Evolutionary conservation across 2,888 invertebrate species (phyloP).

Genomic region (Megalurothrips usitatus): DNA sequence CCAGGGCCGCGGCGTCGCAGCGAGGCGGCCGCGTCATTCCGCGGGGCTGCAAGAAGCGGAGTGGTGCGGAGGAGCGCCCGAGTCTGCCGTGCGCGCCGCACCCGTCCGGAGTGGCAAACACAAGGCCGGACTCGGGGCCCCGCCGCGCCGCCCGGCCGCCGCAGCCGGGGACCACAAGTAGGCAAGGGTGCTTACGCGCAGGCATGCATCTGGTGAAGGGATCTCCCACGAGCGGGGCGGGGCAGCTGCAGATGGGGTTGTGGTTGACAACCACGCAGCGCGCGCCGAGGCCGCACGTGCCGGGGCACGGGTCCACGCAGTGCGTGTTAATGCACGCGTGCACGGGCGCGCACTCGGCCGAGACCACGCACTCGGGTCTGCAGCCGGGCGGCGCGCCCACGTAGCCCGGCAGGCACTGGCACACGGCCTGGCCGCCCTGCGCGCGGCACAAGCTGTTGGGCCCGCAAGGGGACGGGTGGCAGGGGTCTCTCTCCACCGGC

Average conservation of each 20-base stretch:
- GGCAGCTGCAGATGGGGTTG: slow-evolving; percentile 57
- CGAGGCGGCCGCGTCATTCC: not conserved
- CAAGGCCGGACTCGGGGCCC: too few species aligned
- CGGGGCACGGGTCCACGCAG: slow-evolving; percentile 56
- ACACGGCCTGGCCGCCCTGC: slow-evolving; percentile 51
- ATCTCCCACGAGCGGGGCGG: slow-evolving; percentile 56
- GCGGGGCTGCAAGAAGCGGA: not conserved
- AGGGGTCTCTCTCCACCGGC: slow-evolving; percentile 49
- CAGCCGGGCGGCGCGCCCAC: slow-evolving; percentile 57
- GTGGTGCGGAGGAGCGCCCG: not conserved
- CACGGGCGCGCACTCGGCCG: slow-evolving; percentile 54
- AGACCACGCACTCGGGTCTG: slow-evolving; percentile 54
- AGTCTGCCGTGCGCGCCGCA: not conserved
- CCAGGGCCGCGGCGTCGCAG: not conserved
- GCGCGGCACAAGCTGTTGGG: slow-evolving; percentile 52
- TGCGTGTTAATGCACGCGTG: slow-evolving; percentile 54
- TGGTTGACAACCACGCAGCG: slow-evolving; percentile 49
- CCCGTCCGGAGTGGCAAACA: not conserved
- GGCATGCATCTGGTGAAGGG: slow-evolving; percentile 49
- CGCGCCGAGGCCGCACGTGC: slow-evolving; percentile 50
- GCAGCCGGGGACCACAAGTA: slow-evolving; percentile 8
- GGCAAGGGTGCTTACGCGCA: slow-evolving; percentile 40
- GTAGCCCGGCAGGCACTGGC: slow-evolving; percentile 51
- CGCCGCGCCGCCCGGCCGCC: too few species aligned
- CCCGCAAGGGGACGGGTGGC: slow-evolving; percentile 51